These are phyloP conservation scores for Serranus cabrilla DNA, from an alignment of 2,797 vertebrate species.

Conservation along the genomic window DNA sequence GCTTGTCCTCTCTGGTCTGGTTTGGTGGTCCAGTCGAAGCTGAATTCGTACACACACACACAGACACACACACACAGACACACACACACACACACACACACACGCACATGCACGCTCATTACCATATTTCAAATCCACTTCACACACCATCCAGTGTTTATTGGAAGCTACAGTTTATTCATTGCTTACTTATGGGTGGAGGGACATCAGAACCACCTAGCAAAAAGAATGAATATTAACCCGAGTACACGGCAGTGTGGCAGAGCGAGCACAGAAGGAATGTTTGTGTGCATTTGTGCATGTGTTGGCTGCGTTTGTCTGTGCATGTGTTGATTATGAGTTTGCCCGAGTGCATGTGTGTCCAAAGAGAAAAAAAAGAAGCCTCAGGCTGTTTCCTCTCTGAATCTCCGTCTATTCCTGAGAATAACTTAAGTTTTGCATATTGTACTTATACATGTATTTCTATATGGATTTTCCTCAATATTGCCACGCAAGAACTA, in stretches of 20 bases:
- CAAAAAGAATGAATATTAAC: slow-evolving; percentile 77
- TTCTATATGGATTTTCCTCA: neutral
- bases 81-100: slow-evolving; percentile 33
- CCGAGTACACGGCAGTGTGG: slow-evolving; percentile 44
- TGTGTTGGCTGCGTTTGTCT: slow-evolving; percentile 27
- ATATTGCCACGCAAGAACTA: neutral
- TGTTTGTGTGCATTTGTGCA: slow-evolving; percentile 37
- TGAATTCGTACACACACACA: slow-evolving; percentile 27
- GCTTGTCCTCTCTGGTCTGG: slow-evolving; percentile 62
- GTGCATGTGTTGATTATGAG: slow-evolving; percentile 42
- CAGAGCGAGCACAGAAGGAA: slow-evolving; percentile 45
- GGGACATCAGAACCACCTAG: slow-evolving; percentile 69
- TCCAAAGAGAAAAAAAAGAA: neutral
- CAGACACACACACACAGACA: slow-evolving; percentile 34
- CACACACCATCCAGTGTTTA: slow-evolving; percentile 67
- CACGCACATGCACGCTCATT: slow-evolving; percentile 45
- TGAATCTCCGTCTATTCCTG: slow-evolving; percentile 19
- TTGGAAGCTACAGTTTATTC: slow-evolving; percentile 81
- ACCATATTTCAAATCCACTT: slow-evolving; percentile 80
- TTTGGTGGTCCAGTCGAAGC: slow-evolving; percentile 52
- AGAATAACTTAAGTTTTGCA: slow-evolving; percentile 25
- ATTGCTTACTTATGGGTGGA: slow-evolving; percentile 80
- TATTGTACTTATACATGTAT: neutral
- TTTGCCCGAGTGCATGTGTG: slow-evolving; percentile 39
- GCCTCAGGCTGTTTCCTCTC: slow-evolving; percentile 43